Evolutionary conservation across 92 coral and sea anemone species (phyloP).

Genomic region (Desmophyllum pertusum): DNA sequence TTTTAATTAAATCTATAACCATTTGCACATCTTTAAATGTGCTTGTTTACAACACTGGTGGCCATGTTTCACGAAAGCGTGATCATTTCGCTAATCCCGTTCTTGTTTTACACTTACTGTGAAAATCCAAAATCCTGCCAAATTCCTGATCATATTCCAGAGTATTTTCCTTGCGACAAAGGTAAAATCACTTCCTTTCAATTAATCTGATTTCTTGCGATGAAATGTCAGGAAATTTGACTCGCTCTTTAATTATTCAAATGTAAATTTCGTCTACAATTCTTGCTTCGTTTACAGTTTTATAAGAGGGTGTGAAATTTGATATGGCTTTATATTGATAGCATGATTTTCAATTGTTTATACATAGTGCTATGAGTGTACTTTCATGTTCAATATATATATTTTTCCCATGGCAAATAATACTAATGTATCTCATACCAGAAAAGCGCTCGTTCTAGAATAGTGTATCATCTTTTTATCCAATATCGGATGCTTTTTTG

Average conservation of each 20-base stretch:
- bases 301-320: conserved; percentile 1
- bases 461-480: not conserved
- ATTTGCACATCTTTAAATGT: not conserved
- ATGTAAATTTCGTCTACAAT: not conserved
- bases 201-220: not conserved
- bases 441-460: not conserved
- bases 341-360: not conserved
- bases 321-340: not conserved
- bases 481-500: not conserved
- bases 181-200: not conserved
- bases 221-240: conserved; percentile 24
- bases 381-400: not conserved
- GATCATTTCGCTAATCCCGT: not conserved
- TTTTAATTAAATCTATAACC: not conserved
- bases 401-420: no score
- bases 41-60: not conserved
- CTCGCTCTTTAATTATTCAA: not conserved
- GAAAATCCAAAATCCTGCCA: not conserved
- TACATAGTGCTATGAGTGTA: not conserved
- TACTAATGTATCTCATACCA: not conserved
- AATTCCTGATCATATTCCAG: not conserved
- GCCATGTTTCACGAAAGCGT: not conserved
- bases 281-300: not conserved
- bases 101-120: not conserved
- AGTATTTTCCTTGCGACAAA: not conserved